A percentile compares a stretch with the other conserved stretches of the same genome.
Evolutionary conservation across 2,797 vertebrate genomes (phyloP).

Genomic region (Pangasius djambal): DNA sequence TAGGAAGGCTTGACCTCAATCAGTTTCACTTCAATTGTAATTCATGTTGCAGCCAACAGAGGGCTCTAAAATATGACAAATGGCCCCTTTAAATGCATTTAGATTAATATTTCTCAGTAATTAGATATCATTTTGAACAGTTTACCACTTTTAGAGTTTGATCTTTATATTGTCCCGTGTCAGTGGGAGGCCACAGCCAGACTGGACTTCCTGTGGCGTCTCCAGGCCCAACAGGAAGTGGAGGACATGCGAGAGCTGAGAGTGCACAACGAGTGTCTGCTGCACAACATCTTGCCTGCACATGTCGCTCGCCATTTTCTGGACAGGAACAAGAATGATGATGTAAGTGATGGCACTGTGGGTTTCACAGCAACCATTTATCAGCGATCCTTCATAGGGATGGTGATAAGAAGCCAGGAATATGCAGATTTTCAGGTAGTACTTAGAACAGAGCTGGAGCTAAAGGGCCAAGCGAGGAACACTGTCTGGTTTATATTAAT

Average conservation of each 20-base stretch:
- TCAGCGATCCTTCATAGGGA: background rate
- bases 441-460: background rate
- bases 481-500: background rate
- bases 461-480: background rate
- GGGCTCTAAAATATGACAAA: background rate
- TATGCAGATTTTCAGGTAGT: background rate
- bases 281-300: constrained; percentile 78
- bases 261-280: constrained; percentile 77
- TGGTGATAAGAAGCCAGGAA: background rate
- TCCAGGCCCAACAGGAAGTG: constrained; percentile 80
- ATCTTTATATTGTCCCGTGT: background rate
- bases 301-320: constrained; percentile 78
- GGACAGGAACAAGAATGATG: constrained; percentile 73
- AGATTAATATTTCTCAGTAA: background rate
- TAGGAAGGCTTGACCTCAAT: background rate
- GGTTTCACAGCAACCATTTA: background rate
- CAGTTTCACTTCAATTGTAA: background rate
- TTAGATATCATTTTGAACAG: background rate
- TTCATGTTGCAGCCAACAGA: background rate
- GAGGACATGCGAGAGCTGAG: constrained; percentile 79
- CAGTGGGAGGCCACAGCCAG: constrained; percentile 80
- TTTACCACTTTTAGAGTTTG: background rate
- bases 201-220: constrained; percentile 80
- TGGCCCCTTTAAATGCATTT: background rate
- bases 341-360: constrained; percentile 60